Percentiles rank a stretch among this genome's conserved stretches.
These are phyloP conservation scores for Ciconia nigra DNA, from an alignment of 2,797 vertebrate genomes.

Conservation along the genomic window DNA sequence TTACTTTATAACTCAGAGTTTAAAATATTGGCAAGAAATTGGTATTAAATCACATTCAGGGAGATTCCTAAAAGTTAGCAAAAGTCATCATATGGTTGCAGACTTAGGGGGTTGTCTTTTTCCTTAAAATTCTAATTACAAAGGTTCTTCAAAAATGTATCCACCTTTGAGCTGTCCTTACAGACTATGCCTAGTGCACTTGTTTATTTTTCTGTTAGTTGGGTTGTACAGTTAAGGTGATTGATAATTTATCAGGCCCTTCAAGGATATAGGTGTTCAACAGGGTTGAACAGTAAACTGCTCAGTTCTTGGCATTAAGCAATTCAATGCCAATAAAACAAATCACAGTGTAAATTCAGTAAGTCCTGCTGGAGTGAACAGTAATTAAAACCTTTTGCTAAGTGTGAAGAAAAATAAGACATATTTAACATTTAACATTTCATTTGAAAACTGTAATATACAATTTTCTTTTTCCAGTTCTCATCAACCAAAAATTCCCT, in stretches of 20 bases:
- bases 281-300: neutral
- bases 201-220: neutral
- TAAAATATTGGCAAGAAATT: neutral
- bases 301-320: neutral
- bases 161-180: neutral
- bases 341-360: neutral
- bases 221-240: neutral
- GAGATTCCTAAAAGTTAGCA: neutral
- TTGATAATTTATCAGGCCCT: neutral
- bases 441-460: neutral
- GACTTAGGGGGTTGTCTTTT: neutral
- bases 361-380: neutral
- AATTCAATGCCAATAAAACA: neutral
- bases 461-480: neutral
- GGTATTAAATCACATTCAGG: neutral
- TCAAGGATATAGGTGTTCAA: neutral
- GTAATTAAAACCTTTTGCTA: neutral
- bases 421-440: neutral
- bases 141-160: neutral
- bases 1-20: neutral
- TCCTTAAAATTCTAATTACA: neutral
- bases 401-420: neutral
- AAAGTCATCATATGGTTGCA: neutral
- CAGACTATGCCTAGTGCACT: neutral
- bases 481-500: neutral